A percentile compares a stretch with the other conserved stretches of the same genome.
These are phyloP conservation scores for Drosophila serrata DNA, from an alignment of 1,140 invertebrate species.

Conservation along the genomic window DNA sequence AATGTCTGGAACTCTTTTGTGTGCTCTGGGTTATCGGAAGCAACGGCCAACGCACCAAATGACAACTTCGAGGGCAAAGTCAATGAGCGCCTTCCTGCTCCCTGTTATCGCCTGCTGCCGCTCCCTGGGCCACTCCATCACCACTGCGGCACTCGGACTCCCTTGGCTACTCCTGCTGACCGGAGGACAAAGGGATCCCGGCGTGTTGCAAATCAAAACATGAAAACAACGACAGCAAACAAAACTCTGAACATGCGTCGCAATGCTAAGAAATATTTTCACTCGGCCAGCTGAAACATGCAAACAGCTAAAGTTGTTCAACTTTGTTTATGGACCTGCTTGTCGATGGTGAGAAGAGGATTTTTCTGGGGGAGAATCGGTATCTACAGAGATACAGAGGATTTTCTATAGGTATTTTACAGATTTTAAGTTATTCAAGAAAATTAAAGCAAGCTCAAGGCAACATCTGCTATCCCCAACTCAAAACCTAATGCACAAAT, in stretches of 20 bases:
- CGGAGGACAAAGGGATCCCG: conserved; percentile 72
- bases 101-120: conserved; percentile 67
- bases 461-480: neutral
- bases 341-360: conserved; percentile 5
- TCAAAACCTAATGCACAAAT: conserved; percentile 2
- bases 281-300: conserved; percentile 58
- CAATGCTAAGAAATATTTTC: conserved; percentile 75
- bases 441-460: neutral
- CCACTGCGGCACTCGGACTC: conserved; percentile 6
- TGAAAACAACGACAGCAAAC: conserved; percentile 77
- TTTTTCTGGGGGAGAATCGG: too few species aligned
- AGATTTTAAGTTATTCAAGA: neutral
- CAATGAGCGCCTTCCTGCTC: conserved; percentile 78
- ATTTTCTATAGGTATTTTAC: neutral
- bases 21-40: conserved; percentile 56
- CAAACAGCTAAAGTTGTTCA: conserved; percentile 58
- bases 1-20: neutral
- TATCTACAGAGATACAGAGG: neutral
- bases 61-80: conserved; percentile 82
- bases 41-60: conserved; percentile 55
- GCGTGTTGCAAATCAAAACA: conserved; percentile 81
- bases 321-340: conserved; percentile 43
- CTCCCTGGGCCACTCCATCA: conserved; percentile 8
- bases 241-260: conserved; percentile 78
- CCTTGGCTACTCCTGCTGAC: conserved; percentile 38